phyloP scores from a whole-genome alignment of 2,888 invertebrate genomes.

The Philereme vetulata region DNA sequence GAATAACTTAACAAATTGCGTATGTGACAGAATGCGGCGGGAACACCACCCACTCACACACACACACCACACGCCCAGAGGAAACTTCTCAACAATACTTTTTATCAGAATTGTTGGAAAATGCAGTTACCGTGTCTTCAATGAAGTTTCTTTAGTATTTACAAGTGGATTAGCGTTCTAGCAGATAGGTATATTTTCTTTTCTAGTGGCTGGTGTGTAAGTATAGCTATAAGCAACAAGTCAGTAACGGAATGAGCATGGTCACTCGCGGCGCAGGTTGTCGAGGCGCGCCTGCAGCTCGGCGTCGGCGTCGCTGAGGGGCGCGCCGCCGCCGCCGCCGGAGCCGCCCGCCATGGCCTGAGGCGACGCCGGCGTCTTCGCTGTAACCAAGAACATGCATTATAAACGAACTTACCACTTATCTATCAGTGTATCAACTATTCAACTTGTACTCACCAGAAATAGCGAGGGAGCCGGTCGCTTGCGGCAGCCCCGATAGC shows the following conservation, averaged over 20 bases:
- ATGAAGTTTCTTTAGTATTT: no score
- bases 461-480: conserved; percentile 83
- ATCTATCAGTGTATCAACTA: neutral
- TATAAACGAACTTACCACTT: neutral
- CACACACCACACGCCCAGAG: no score
- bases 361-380: conserved; percentile 86
- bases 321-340: conserved; percentile 62
- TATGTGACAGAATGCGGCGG: conserved; percentile 9
- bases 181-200: neutral
- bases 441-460: conserved; percentile 54
- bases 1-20: conserved; percentile 50
- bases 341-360: conserved; percentile 66
- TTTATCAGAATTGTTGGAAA: no score
- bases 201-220: neutral
- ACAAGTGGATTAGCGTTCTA: no score
- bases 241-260: neutral
- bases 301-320: conserved; percentile 94
- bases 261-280: conserved; percentile 94
- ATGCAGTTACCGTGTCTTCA: no score
- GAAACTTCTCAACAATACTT: no score
- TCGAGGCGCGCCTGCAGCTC: conserved; percentile 98
- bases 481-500: conserved; percentile 92
- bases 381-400: conserved; percentile 49
- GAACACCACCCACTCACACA: neutral
- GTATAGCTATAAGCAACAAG: neutral